Evolutionary conservation across 2,888 invertebrate genomes (phyloP).

Genomic region (Nymphalis urticae): DNA sequence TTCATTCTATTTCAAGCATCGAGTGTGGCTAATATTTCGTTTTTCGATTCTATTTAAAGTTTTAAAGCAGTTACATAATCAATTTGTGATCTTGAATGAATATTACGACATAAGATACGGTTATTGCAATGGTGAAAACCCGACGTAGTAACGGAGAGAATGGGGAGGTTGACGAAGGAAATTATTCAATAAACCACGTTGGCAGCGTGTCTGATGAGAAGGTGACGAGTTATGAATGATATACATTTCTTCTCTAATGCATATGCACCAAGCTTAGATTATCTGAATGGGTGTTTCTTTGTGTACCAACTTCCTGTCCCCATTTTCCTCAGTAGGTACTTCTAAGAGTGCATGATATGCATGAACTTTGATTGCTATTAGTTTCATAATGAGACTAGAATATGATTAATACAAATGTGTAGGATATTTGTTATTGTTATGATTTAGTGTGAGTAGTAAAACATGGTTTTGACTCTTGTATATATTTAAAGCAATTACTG

Average conservation of each 20-base stretch:
- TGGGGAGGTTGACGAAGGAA: conserved; percentile 77
- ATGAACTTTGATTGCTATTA: conserved; percentile 56
- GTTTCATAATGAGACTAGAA: conserved; percentile 19
- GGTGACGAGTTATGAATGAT: conserved; percentile 67
- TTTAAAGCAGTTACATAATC: conserved; percentile 60
- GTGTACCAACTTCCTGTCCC: conserved; percentile 63
- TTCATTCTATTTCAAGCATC: conserved; percentile 57
- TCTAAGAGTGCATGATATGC: conserved; percentile 60
- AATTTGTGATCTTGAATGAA: conserved; percentile 59
- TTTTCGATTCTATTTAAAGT: conserved; percentile 56
- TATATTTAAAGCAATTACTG: conserved; percentile 1
- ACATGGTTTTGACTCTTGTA: neutral
- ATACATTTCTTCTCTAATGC: conserved; percentile 51
- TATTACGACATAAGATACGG: conserved; percentile 55
- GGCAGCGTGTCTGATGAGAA: conserved; percentile 77
- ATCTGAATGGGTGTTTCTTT: conserved; percentile 43
- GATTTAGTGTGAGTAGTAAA: neutral
- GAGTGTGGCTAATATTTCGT: conserved; percentile 48
- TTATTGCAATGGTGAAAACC: conserved; percentile 79
- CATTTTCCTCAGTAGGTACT: conserved; percentile 50
- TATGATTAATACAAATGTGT: conserved; percentile 19
- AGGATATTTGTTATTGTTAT: conserved; percentile 4
- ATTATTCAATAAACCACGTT: conserved; percentile 73
- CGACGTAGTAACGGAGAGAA: conserved; percentile 80
- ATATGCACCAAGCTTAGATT: conserved; percentile 55